A percentile compares a stretch with the other conserved stretches of the same genome.
Evolutionary conservation across 2,113 vertebrate genomes (phyloP).

Genomic region (Gymnogyps californianus): DNA sequence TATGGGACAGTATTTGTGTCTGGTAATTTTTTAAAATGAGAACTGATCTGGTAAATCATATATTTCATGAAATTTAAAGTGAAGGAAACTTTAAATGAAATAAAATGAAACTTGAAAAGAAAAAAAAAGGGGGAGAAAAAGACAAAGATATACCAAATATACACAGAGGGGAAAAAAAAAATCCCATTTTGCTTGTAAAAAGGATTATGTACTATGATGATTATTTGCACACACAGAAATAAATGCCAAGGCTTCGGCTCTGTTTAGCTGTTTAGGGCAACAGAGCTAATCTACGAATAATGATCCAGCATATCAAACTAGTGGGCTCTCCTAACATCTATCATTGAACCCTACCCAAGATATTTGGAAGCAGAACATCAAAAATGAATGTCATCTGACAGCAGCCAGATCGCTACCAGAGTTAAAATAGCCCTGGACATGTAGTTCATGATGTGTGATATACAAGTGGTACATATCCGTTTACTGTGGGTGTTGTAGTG

Average conservation of each 20-base stretch:
- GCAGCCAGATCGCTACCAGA: slow-evolving; percentile 24
- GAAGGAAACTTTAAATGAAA: background rate
- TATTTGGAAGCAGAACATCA: slow-evolving; percentile 34
- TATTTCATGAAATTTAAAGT: background rate
- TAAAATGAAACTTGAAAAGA: background rate
- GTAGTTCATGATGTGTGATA: slow-evolving; percentile 16
- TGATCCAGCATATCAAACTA: background rate
- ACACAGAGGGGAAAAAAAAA: background rate
- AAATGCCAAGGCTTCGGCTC: background rate
- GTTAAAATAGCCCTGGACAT: slow-evolving; percentile 54
- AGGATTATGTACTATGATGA: background rate
- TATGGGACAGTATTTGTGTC: background rate
- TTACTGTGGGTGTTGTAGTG: background rate
- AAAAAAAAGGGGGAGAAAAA: background rate
- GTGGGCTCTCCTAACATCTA: background rate
- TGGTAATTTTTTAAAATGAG: background rate
- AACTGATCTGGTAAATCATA: background rate
- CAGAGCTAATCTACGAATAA: background rate
- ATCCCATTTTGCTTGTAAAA: background rate
- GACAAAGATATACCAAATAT: background rate
- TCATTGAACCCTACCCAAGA: background rate
- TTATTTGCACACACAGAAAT: background rate
- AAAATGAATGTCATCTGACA: slow-evolving; percentile 59
- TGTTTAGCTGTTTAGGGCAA: background rate
- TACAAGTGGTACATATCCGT: background rate